phyloP scores from a whole-genome alignment of 2,113 vertebrate species.

The Dendrocopos noguchii region DNA sequence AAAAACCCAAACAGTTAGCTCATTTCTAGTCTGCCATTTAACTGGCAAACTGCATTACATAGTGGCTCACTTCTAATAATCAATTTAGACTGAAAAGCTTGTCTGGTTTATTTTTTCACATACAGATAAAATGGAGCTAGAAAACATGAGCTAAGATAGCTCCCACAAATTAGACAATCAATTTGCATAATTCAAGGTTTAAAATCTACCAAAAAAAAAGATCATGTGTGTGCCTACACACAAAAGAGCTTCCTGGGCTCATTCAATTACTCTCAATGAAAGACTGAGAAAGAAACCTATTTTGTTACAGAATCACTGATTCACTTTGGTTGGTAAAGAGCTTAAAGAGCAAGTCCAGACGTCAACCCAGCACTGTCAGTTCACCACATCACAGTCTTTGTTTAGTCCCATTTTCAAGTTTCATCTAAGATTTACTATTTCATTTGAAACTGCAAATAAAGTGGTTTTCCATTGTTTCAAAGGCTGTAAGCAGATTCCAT shows the following conservation, averaged over 20 bases:
- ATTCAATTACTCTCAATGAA: neutral
- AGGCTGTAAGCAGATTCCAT: neutral
- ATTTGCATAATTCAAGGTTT: neutral
- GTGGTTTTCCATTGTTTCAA: neutral
- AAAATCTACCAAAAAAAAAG: neutral
- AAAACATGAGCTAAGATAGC: neutral
- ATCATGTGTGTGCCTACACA: fast-evolving
- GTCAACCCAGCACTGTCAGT: too few species aligned
- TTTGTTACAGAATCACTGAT: neutral
- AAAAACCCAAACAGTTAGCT: neutral
- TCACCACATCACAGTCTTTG: neutral
- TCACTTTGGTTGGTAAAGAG: too few species aligned
- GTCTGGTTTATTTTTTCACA: neutral
- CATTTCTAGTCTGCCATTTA: neutral
- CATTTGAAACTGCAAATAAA: neutral
- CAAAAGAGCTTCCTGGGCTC: neutral
- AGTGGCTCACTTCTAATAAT: neutral
- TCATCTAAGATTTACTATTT: neutral
- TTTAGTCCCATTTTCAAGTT: neutral
- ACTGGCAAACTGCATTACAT: neutral
- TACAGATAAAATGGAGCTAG: neutral
- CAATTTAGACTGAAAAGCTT: neutral
- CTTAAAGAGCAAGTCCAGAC: too few species aligned
- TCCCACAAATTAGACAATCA: neutral
- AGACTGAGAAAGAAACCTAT: neutral